Percentiles rank a stretch among this genome's conserved stretches.
Conservation (phyloP, 2,113 vertebrate genomes). For the Misgurnus mizolepis region DNA sequence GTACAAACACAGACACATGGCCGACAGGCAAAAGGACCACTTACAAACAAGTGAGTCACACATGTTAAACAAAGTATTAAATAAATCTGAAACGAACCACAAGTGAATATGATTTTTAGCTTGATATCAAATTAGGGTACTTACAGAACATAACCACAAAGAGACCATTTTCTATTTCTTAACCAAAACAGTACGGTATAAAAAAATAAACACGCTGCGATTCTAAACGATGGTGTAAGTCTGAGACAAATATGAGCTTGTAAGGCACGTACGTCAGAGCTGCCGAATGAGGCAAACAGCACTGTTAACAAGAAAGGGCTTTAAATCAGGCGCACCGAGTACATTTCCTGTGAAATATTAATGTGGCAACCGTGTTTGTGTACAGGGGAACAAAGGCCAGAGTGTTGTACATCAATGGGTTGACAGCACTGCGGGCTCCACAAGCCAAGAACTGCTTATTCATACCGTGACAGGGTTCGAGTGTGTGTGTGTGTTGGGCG, state of each 20-base stretch:
- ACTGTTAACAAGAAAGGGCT: slow-evolving; percentile 78
- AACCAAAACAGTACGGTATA: background rate
- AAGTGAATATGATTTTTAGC: slow-evolving; percentile 17
- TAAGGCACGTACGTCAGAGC: slow-evolving; percentile 70
- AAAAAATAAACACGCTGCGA: slow-evolving; percentile 21
- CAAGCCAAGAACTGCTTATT: slow-evolving; percentile 66
- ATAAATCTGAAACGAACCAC: background rate
- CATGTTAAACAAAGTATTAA: background rate
- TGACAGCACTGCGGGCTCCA: slow-evolving; percentile 69
- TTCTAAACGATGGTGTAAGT: background rate
- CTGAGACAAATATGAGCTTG: slow-evolving; percentile 19
- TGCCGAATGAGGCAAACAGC: slow-evolving; percentile 71
- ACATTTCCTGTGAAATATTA: slow-evolving; percentile 78
- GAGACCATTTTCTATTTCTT: slow-evolving; percentile 13
- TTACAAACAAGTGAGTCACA: slow-evolving; percentile 32
- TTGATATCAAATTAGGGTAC: slow-evolving; percentile 5
- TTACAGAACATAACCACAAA: background rate
- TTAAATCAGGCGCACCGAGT: slow-evolving; percentile 77
- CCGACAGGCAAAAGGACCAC: slow-evolving; percentile 34
- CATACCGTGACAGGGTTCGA: slow-evolving; percentile 48
- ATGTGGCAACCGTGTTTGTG: slow-evolving; percentile 79
- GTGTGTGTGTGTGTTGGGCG: slow-evolving; percentile 47
- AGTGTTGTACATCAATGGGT: slow-evolving; percentile 76
- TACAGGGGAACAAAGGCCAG: slow-evolving; percentile 73
- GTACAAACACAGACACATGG: slow-evolving; percentile 61